Evolutionary conservation across 2,113 vertebrate species (phyloP).

Genomic region (Cygnus buccinator): DNA sequence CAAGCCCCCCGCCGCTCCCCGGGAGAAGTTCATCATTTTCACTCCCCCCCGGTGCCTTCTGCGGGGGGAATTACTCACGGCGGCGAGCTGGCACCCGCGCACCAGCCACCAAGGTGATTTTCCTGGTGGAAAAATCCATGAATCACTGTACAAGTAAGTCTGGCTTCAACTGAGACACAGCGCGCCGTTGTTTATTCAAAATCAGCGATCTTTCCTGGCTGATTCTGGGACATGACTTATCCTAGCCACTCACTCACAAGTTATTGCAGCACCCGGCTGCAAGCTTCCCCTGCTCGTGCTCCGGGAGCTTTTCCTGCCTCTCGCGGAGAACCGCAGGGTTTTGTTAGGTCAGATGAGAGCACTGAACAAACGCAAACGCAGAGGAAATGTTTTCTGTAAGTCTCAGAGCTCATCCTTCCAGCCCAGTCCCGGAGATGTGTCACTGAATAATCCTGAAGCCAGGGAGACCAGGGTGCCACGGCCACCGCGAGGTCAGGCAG

Average conservation of each 20-base stretch:
- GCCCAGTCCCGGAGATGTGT: not conserved
- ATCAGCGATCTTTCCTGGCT: not conserved
- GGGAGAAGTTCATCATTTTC: conserved; percentile 21
- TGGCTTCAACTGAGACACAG: conserved; percentile 2
- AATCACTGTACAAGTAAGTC: conserved; percentile 29
- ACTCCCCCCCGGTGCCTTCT: not conserved
- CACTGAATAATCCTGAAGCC: not conserved
- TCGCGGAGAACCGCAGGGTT: not conserved
- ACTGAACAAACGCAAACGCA: conserved; percentile 28
- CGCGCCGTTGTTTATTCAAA: not conserved
- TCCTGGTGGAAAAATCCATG: conserved; percentile 38
- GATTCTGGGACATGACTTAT: conserved; percentile 45
- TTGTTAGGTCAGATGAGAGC: conserved; percentile 34
- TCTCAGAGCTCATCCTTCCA: not conserved
- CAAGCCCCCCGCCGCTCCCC: not conserved
- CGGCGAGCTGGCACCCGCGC: not conserved
- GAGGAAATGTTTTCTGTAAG: conserved; percentile 43
- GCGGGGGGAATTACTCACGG: conserved; percentile 35
- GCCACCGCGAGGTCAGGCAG: not conserved
- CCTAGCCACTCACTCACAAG: not conserved
- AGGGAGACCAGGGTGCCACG: not conserved
- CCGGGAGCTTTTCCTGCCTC: not conserved
- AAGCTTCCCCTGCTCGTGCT: not conserved
- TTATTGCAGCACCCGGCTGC: conserved; percentile 22
- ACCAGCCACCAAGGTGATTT: conserved; percentile 13